Base-by-base conservation (phyloP, 2,113 vertebrate genomes). In the Steatornis caripensis region DNA sequence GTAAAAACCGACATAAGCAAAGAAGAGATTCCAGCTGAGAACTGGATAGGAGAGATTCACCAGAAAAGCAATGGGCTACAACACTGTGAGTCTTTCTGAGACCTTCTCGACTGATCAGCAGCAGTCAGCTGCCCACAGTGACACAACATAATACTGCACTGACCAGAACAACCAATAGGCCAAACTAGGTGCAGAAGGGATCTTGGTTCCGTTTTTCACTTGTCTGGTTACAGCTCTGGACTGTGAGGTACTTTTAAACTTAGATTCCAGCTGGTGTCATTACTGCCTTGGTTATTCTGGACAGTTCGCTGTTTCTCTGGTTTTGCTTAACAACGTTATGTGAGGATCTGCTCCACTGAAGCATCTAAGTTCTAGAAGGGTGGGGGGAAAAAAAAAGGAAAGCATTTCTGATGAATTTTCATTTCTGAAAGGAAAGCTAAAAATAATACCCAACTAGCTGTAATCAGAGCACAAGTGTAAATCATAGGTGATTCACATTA, bases 401-500 rank as follows among this genome's bases (percentile, higher is more conserved):
- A 32, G 5, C 3, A 43, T 46, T 94, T 93, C 58, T 88, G 51
- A 89, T 93, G 14, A 93, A 87, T 91, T 95, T 93, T 89, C 36
- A 84, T 91, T 96, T 95, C 60, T 95, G 76, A 96, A 95, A 94
- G 89, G 77, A 92, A 91, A 82, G 36, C 34, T 95, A 91, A 91
- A 95, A 87, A 82, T 89, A 91, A 89, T 84, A 84, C 27, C 69
- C 69, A 82, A 55, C n/a, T 82, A 95, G 36, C 53, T 91, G 72
- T 72, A 96, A 94, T 87, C 86, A 91, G 85, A 94, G 30, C 51
- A 75, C 14, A 71, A 88, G 34, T 81, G 75, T 91, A 97, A 95
- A 92, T 95, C 80, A 75, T 37, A 66, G n/a, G 37, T 60, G 72
- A 92, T 79, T 51, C 9, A 8, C 16, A 13, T 57, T 53, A 91